phyloP scores from a whole-genome alignment of 2,888 invertebrate genomes.

The Scaptomyza polygonia region DNA sequence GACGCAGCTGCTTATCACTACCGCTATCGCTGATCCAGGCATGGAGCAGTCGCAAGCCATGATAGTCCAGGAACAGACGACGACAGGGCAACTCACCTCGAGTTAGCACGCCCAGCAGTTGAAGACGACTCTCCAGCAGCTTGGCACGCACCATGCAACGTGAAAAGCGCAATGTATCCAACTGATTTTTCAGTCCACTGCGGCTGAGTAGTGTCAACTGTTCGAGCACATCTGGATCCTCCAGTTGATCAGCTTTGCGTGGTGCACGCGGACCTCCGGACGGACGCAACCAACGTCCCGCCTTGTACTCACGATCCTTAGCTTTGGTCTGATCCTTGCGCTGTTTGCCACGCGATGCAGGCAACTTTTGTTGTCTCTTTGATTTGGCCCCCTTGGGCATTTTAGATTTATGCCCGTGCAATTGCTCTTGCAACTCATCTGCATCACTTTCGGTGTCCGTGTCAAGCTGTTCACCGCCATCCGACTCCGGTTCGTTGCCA shows the following conservation, averaged over 20 bases:
- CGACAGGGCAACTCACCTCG: conserved; percentile 93
- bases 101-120: conserved; percentile 91
- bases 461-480: conserved; percentile 86
- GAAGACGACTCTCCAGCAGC: conserved; percentile 90
- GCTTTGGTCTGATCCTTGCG: conserved; percentile 58
- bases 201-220: conserved; percentile 92
- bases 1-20: conserved; percentile 85
- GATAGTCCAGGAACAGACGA: conserved; percentile 95
- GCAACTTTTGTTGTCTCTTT: conserved; percentile 29
- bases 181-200: conserved; percentile 94
- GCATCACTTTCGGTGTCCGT: conserved; percentile 85
- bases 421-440: conserved; percentile 37
- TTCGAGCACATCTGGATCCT: conserved; percentile 91
- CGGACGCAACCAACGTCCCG: conserved; percentile 67
- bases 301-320: conserved; percentile 77
- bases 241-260: conserved; percentile 83
- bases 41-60: conserved; percentile 94
- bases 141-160: conserved; percentile 97
- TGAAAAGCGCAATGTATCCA: conserved; percentile 94
- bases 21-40: conserved; percentile 93
- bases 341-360: conserved; percentile 31
- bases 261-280: conserved; percentile 14
- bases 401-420: conserved; percentile 37
- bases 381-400: conserved; percentile 10
- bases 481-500: conserved; percentile 93